Percentiles rank a stretch among this genome's conserved stretches.
Evolutionary conservation across 2,113 vertebrate genomes (phyloP).

Genomic region (Spermophilus dauricus): DNA sequence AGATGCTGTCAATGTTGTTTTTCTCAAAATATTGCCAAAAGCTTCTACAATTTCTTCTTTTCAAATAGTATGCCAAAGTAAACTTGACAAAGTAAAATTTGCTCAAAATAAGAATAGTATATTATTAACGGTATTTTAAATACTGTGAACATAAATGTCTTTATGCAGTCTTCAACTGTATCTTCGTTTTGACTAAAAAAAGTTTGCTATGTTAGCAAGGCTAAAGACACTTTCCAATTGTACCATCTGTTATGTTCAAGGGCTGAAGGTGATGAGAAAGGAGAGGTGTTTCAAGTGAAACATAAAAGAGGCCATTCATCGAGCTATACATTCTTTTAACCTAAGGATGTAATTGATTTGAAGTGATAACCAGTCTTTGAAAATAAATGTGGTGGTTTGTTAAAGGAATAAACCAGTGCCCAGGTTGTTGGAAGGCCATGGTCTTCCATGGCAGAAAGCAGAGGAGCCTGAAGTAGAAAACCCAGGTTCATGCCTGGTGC

Average conservation of each 20-base stretch:
- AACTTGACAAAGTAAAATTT: conserved; percentile 62
- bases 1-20: background rate
- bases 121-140: conserved; percentile 65
- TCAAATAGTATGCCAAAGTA: conserved; percentile 60
- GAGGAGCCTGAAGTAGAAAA: background rate
- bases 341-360: conserved; percentile 29
- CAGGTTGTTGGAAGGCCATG: background rate
- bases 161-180: conserved; percentile 71
- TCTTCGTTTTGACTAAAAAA: conserved; percentile 70
- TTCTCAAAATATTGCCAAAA: conserved; percentile 74
- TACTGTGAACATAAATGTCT: conserved; percentile 55
- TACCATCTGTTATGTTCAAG: background rate
- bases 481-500: background rate
- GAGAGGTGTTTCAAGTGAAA: background rate
- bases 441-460: background rate
- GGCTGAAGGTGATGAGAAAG: background rate
- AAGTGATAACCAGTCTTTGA: background rate
- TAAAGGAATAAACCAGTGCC: background rate
- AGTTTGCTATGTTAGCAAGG: conserved; percentile 42
- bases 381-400: background rate
- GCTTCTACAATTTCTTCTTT: conserved; percentile 78
- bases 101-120: background rate
- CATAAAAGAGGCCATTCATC: background rate
- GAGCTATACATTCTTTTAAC: conserved; percentile 27
- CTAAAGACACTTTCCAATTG: background rate